These are phyloP conservation scores for Dasypus novemcinctus DNA, from an alignment of 2,113 vertebrate genomes.

Conservation along the genomic window DNA sequence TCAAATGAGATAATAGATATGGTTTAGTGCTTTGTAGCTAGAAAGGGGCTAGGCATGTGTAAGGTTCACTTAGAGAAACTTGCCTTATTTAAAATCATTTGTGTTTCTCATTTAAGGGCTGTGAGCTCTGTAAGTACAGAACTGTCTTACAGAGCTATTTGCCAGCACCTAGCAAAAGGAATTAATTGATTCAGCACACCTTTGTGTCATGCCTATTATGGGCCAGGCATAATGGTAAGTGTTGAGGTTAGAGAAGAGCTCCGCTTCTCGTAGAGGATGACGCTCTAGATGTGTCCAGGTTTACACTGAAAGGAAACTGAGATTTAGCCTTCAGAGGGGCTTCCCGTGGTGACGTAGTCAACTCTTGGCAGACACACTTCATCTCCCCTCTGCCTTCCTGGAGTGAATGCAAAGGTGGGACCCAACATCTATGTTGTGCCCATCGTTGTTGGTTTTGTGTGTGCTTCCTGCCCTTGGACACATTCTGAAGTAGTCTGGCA, in stretches of 20 bases:
- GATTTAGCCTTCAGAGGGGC: neutral
- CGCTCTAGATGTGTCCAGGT: neutral
- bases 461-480: neutral
- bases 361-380: neutral
- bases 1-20: neutral
- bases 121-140: neutral
- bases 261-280: neutral
- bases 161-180: neutral
- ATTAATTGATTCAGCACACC: neutral
- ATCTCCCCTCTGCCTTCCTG: neutral
- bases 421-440: neutral
- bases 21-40: neutral
- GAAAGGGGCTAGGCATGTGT: neutral
- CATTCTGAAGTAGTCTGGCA: neutral
- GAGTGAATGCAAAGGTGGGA: neutral
- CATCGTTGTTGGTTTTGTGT: neutral
- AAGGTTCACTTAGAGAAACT: neutral
- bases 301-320: neutral
- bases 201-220: neutral
- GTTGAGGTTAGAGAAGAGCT: neutral
- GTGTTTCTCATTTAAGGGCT: neutral
- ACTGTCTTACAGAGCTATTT: neutral
- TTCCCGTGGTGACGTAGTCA: neutral
- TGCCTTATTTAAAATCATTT: neutral
- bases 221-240: neutral